Base-by-base conservation (phyloP, 2,113 vertebrate species). In the Phainopepla nitens region DNA sequence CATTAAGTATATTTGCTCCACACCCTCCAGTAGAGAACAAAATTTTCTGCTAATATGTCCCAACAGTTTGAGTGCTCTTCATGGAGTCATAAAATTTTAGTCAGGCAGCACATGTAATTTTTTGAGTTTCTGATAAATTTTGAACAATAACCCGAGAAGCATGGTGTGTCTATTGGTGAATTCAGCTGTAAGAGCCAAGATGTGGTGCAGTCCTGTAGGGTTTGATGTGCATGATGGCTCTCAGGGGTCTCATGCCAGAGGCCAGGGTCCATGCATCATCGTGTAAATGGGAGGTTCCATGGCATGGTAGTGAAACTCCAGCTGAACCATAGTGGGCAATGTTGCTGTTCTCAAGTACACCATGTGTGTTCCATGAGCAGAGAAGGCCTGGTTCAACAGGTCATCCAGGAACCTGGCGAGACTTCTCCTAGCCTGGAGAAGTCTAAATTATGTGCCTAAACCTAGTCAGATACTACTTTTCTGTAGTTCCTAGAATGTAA, bases 291-390 rank as follows among this genome's bases (percentile, higher is more conserved):
- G 11, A 28, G 5, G 15, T 41, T 71, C 20, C 12, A 21, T 15
- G 22, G 13, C 42, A 28, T 4, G 22, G 24, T 28, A 28, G 8
- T 2, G 2, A 64, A 89, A 31, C 12, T 75, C 13, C 39, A 60
- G 7, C 2, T 36, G 27, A 79, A 47, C 15, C 15, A 27, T 7
- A 8, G 3, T 15, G 8, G 33, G 6, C n/a, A 28, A 27, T 42
- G 4, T 31, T 79, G 44, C 16, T 58, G 13, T 39, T 14, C 41
- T 73, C 20, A 35, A 9, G 33, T n/a, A 57, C 7, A 65, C 3
- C 7, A 35, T 39, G 3, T n/a, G 6, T 49, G 53, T 8, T 10
- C 5, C 8, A 5, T 3, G 4, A 51, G 3, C 1, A 3, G 42
- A 36, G 36, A 3, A 78, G 3, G 62, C 3, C 1, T 65, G 13